phyloP scores from a whole-genome alignment of 2,797 vertebrate species.

The Lacerta viridis region DNA sequence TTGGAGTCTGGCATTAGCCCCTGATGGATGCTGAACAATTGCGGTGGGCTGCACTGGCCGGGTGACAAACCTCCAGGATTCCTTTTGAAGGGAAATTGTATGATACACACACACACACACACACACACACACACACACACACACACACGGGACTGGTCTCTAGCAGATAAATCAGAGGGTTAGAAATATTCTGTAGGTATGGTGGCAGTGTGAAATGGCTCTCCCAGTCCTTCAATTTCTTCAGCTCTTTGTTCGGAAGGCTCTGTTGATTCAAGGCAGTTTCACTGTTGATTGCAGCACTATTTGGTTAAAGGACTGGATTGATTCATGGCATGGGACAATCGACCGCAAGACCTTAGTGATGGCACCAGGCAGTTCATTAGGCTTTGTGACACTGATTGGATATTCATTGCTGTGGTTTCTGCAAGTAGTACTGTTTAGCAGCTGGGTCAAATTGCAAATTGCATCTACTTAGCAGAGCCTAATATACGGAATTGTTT shows the following conservation, averaged over 20 bases:
- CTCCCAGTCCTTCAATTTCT: not conserved
- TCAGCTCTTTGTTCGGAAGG: not conserved
- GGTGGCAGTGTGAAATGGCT: not conserved
- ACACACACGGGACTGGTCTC: not conserved
- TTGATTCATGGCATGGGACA: not conserved
- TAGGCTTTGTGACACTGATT: not conserved
- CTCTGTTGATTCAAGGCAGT: not conserved
- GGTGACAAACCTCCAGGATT: too few species aligned
- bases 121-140: too few species aligned
- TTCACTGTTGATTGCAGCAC: not conserved
- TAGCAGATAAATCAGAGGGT: not conserved
- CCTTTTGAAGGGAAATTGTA: not conserved
- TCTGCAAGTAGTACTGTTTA: not conserved
- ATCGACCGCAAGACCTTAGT: not conserved
- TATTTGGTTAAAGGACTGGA: not conserved
- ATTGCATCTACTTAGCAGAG: not conserved
- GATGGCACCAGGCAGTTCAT: not conserved
- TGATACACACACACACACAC: too few species aligned
- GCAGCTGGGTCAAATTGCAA: not conserved
- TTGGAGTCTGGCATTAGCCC: too few species aligned
- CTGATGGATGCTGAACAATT: too few species aligned
- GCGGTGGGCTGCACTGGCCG: too few species aligned
- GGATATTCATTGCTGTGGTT: not conserved
- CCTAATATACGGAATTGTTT: not conserved
- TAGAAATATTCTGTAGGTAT: not conserved